Base-by-base conservation (phyloP, 2,113 vertebrate genomes). In the Ailuropoda melanoleuca region DNA sequence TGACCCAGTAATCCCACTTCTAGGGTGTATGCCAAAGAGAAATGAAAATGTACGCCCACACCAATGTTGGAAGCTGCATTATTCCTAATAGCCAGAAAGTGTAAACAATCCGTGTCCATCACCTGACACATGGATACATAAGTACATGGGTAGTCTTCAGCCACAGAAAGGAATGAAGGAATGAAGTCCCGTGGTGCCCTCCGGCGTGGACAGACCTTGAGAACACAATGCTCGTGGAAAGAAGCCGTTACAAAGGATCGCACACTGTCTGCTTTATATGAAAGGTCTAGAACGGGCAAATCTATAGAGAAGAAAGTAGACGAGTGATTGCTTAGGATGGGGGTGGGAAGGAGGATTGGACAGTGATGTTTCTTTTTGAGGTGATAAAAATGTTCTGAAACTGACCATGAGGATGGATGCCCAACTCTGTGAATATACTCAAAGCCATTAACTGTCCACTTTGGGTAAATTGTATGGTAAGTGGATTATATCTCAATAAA, bases 1-100 rank as follows among this genome's bases (percentile, higher is more conserved):
- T 19, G 64, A 68, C 46, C 81, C n/a, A 72, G 78, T 39, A 55
- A 56, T 62, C 84, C 72, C 55, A 43, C 37, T 26, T 50, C 62
- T 46, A 55, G n/a, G 29, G 62, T 31, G 1, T 0, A 12, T 1
- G 13, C 64, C 21, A 9, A 39, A 56, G 68, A 88, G 74, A 60
- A 50, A 66, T 1, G 55, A 87, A 82, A n/a, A 23, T 0, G 1
- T 3, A 9, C 0, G 0, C 34, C 24, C 14, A 21, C 68, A 39
- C 31, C 15, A 9, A 21, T 9, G 4, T 24, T 58, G 58, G 31
- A 0, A 48, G 84, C 53, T 37, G 34, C 15, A 1, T 19, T 39
- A 13, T 37, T 92, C 60, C 23, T 4, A 34, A 55, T 1, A 39
- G 43, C n/a, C 55, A 24, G 18, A 55, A 66, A n/a, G 31, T 37